Percentiles rank a stretch among this genome's conserved stretches.
Conservation (phyloP, 2,113 vertebrate genomes). For the Ammodytes dubius region DNA sequence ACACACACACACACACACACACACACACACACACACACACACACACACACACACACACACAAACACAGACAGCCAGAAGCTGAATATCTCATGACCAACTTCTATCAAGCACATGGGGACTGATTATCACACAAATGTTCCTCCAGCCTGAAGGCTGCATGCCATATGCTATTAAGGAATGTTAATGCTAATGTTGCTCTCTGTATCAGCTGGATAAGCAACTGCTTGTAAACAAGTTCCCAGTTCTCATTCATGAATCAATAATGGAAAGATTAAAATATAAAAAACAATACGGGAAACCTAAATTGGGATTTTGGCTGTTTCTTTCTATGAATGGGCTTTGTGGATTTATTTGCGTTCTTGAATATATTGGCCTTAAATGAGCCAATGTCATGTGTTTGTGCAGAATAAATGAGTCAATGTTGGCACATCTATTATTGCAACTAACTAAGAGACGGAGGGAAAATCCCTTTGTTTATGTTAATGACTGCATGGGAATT, state of each 20-base stretch:
- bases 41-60: too few species aligned
- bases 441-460: background rate
- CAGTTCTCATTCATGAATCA: too few species aligned
- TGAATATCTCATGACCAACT: slow-evolving; percentile 32
- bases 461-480: background rate
- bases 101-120: slow-evolving; percentile 33
- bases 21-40: too few species aligned
- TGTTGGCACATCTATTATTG: background rate
- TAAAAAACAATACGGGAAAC: slow-evolving; percentile 9
- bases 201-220: too few species aligned
- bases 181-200: too few species aligned
- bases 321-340: background rate
- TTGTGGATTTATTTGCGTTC: slow-evolving; percentile 21
- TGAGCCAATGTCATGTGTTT: background rate
- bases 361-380: background rate
- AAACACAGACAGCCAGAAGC: slow-evolving; percentile 15
- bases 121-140: slow-evolving; percentile 18
- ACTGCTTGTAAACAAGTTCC: too few species aligned
- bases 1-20: too few species aligned
- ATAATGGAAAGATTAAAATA: slow-evolving; percentile 1
- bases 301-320: background rate
- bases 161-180: background rate
- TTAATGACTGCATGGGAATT: background rate
- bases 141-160: background rate
- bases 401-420: background rate